phyloP scores from a whole-genome alignment of 2,113 vertebrate genomes.

The Haliaeetus leucogaster region DNA sequence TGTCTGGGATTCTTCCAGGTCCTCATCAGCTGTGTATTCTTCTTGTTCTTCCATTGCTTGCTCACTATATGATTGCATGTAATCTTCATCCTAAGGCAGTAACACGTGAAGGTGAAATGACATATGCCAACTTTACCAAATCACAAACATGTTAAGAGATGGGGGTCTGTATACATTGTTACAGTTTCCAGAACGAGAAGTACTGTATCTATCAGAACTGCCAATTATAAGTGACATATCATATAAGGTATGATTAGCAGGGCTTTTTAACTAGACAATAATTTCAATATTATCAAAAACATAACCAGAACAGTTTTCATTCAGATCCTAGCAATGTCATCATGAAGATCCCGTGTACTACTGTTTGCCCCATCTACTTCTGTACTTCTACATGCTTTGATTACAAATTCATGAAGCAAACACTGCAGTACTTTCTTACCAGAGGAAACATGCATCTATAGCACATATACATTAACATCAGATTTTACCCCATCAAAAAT shows the following conservation, averaged over 20 bases:
- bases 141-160: rapidly evolving
- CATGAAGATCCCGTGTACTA: not conserved
- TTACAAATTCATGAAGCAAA: not conserved
- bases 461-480: not conserved
- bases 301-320: not conserved
- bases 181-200: not conserved
- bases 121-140: not conserved
- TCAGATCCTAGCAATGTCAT: not conserved
- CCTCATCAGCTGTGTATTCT: constrained; percentile 72
- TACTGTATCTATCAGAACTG: not conserved
- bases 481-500: not conserved
- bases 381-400: not conserved
- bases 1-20: constrained; percentile 70
- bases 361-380: not conserved
- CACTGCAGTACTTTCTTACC: not conserved
- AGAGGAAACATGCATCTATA: not conserved
- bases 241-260: not conserved
- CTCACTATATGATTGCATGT: constrained; percentile 76
- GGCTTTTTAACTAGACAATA: not conserved
- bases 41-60: constrained; percentile 66
- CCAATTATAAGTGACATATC: not conserved
- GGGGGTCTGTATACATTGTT: not conserved
- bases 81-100: constrained; percentile 81
- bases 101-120: not conserved
- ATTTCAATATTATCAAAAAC: not conserved